phyloP scores from a whole-genome alignment of 2,113 vertebrate genomes.

The Thunnus maccoyii region DNA sequence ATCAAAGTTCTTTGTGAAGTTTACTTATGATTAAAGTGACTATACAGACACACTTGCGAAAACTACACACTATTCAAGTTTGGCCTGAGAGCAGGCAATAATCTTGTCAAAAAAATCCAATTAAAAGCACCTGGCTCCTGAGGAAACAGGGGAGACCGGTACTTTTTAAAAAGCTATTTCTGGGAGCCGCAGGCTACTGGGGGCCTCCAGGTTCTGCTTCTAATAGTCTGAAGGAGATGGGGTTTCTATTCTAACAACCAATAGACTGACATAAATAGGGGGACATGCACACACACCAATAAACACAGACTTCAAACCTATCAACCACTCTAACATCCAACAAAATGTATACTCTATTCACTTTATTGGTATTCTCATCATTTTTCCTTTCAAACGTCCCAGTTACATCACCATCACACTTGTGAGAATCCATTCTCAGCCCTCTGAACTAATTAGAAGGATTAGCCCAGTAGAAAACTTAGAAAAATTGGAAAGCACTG shows the following conservation, averaged over 20 bases:
- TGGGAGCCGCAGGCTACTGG: conserved; percentile 41
- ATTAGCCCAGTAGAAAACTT: background rate
- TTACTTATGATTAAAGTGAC: conserved; percentile 49
- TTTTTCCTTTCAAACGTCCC: background rate
- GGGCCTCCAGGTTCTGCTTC: conserved; percentile 22
- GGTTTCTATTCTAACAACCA: conserved; percentile 33
- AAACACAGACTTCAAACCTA: background rate
- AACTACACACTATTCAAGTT: conserved; percentile 21
- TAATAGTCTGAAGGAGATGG: conserved; percentile 34
- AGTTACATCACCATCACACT: background rate
- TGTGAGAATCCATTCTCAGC: background rate
- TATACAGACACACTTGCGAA: conserved; percentile 33
- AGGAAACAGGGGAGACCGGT: conserved; percentile 60
- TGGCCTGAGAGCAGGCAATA: conserved; percentile 53
- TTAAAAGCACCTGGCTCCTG: conserved; percentile 70
- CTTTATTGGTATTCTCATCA: too few relatives aligned
- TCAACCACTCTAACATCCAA: background rate
- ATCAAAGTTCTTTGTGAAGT: conserved; percentile 54
- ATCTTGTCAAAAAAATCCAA: conserved; percentile 71
- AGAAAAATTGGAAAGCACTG: background rate
- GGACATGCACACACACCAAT: background rate
- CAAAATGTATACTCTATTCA: too few relatives aligned
- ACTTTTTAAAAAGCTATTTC: conserved; percentile 60
- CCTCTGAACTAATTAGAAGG: conserved; percentile 8
- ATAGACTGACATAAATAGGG: background rate